Percentiles rank a stretch among this genome's conserved stretches.
These are phyloP conservation scores for Agapostemon virescens DNA, from an alignment of 2,888 invertebrate species.

Conservation along the genomic window DNA sequence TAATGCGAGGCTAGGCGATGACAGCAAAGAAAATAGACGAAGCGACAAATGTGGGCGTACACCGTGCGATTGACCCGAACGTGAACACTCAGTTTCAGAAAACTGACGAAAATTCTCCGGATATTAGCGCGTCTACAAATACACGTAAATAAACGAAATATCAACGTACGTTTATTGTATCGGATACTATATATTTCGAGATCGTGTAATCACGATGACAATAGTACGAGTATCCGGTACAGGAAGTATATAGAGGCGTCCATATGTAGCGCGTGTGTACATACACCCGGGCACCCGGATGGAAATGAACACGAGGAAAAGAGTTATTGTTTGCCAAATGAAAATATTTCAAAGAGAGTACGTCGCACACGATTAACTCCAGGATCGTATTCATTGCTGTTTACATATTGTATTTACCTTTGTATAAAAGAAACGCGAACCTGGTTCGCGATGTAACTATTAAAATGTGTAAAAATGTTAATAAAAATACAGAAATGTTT, in stretches of 20 bases:
- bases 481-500: conserved; percentile 79
- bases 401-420: conserved; percentile 72
- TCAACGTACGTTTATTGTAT: conserved; percentile 22
- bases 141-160: background rate
- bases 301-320: conserved; percentile 42
- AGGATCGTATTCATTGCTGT: conserved; percentile 68
- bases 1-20: conserved; percentile 35
- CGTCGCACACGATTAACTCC: conserved; percentile 31
- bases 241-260: background rate
- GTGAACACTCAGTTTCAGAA: background rate
- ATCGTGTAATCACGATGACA: conserved; percentile 1
- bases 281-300: background rate
- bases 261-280: background rate
- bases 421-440: conserved; percentile 77
- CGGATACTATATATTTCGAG: conserved; percentile 25
- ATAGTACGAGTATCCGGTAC: background rate
- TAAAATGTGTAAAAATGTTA: conserved; percentile 79
- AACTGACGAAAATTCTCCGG: background rate
- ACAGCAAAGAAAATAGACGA: conserved; percentile 36
- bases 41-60: background rate
- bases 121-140: background rate
- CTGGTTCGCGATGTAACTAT: conserved; percentile 76
- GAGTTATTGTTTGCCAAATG: conserved; percentile 62
- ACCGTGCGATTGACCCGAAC: background rate
- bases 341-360: conserved; percentile 60